These are phyloP conservation scores for Bostrychus sinensis DNA, from an alignment of 2,113 vertebrate genomes.

Conservation along the genomic window DNA sequence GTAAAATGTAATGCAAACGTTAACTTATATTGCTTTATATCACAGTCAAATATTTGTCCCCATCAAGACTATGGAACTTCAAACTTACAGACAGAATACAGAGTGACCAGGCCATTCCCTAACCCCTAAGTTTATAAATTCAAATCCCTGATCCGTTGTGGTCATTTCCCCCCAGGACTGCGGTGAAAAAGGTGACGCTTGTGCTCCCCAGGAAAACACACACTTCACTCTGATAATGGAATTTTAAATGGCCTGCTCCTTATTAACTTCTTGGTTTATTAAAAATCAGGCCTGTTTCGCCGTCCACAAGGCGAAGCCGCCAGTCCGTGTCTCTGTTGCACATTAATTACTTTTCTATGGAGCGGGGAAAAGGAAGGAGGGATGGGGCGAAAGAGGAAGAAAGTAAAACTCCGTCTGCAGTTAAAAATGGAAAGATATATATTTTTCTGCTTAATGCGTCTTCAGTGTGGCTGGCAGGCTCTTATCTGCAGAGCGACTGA, in stretches of 20 bases:
- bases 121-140: conserved; percentile 54
- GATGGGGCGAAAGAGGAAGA: conserved; percentile 49
- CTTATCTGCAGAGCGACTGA: conserved; percentile 72
- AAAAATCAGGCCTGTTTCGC: conserved; percentile 70
- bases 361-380: conserved; percentile 40
- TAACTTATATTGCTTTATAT: too few species aligned
- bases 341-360: conserved; percentile 78
- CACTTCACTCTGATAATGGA: conserved; percentile 74
- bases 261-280: conserved; percentile 78
- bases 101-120: conserved; percentile 18
- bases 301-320: conserved; percentile 57
- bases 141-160: conserved; percentile 41
- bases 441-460: conserved; percentile 72
- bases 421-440: conserved; percentile 74
- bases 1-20: too few species aligned
- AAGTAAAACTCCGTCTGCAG: conserved; percentile 60
- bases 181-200: conserved; percentile 67
- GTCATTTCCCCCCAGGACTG: conserved; percentile 48
- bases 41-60: too few species aligned
- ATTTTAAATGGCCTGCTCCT: conserved; percentile 78
- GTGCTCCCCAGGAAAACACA: conserved; percentile 66
- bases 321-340: conserved; percentile 69
- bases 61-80: too few species aligned
- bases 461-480: conserved; percentile 71
- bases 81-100: background rate